Base-by-base conservation (phyloP, 1,140 invertebrate species). In the Drosophila albomicans region DNA sequence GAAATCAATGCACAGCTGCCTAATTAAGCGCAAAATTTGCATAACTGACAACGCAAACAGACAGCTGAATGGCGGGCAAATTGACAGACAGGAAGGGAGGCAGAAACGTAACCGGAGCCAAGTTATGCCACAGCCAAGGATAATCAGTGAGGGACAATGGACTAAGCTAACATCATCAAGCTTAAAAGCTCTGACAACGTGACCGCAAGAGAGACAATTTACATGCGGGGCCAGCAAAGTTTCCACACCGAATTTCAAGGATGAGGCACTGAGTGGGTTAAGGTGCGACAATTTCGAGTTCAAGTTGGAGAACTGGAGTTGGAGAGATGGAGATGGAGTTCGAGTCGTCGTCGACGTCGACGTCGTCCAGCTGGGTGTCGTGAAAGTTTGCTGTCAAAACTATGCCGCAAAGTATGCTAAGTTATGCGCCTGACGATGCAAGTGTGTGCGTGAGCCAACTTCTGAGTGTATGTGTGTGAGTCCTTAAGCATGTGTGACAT, bases 381-480 rank as follows among this genome's bases (percentile, higher is more conserved):
- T 49, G 54, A 77, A 88, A 75, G 66, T 69, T 73, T 65, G 67
- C 84, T 88, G 82, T 86, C 82, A 79, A 74, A 86, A 86, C 82
- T 86, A 86, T 74, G 70, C 79, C 81, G 68, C 81, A 85, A 88
- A 89, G 81, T 85, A 75, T 74, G 78, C 78, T 69, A 72, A 89
- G 85, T 81, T 90, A 89, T 88, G 85, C 75, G 76, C 13, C 67
- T 25, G 43, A 59, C 38, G 59, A 46, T 52, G 68, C 62, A 46
- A 28, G 13, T 16, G 30, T 61, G 49, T 75, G 51, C 62, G 64
- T 61, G 52, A 38, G 35, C 38, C n/a, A 49, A 5, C 15, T 25
- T 32, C 11, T 32, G 46, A 68, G 52, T 74, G 57, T 62, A 56
- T 52, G 57, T 51, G 48, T 69, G 20, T 48, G 20, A 54, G 49